A percentile compares a stretch with the other conserved stretches of the same genome.
Conservation (phyloP, 2,888 invertebrate genomes). For the Mesochorus sp. region DNA sequence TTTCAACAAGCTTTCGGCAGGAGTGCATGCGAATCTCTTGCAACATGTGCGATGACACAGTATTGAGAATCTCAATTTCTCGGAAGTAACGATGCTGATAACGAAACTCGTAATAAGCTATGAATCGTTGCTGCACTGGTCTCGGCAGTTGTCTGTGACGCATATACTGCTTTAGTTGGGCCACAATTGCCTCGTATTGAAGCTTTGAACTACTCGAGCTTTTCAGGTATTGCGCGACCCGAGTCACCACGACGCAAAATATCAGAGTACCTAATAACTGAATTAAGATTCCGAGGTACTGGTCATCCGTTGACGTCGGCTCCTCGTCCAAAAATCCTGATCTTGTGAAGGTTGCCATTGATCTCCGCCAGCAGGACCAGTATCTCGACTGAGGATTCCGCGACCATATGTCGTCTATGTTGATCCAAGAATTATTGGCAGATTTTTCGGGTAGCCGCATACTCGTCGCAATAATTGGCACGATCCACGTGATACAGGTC, state of each 20-base stretch:
- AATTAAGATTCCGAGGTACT: slow-evolving; percentile 69
- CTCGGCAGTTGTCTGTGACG: slow-evolving; percentile 75
- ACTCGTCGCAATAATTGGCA: slow-evolving; percentile 68
- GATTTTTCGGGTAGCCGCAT: slow-evolving; percentile 63
- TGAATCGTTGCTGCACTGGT: slow-evolving; percentile 72
- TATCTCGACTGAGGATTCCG: slow-evolving; percentile 63
- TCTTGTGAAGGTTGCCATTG: slow-evolving; percentile 72
- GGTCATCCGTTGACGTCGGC: slow-evolving; percentile 71
- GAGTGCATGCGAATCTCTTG: slow-evolving; percentile 84
- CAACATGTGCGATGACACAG: slow-evolving; percentile 75
- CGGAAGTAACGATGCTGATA: slow-evolving; percentile 76
- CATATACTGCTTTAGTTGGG: slow-evolving; percentile 77
- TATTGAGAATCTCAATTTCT: slow-evolving; percentile 75
- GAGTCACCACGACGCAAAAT: slow-evolving; percentile 71
- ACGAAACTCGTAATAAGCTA: slow-evolving; percentile 77
- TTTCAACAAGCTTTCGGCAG: slow-evolving; percentile 84
- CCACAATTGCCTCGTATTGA: slow-evolving; percentile 74
- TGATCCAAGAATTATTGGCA: slow-evolving; percentile 73
- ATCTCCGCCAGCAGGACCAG: slow-evolving; percentile 68
- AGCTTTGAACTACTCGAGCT: slow-evolving; percentile 74
- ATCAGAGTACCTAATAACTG: slow-evolving; percentile 69
- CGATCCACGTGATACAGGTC: slow-evolving; percentile 75
- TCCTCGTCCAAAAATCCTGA: slow-evolving; percentile 71
- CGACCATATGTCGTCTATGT: slow-evolving; percentile 68
- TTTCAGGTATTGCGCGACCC: slow-evolving; percentile 74